These are phyloP conservation scores for Dynastes hyllus DNA, from an alignment of 2,888 invertebrate species.

Conservation along the genomic window DNA sequence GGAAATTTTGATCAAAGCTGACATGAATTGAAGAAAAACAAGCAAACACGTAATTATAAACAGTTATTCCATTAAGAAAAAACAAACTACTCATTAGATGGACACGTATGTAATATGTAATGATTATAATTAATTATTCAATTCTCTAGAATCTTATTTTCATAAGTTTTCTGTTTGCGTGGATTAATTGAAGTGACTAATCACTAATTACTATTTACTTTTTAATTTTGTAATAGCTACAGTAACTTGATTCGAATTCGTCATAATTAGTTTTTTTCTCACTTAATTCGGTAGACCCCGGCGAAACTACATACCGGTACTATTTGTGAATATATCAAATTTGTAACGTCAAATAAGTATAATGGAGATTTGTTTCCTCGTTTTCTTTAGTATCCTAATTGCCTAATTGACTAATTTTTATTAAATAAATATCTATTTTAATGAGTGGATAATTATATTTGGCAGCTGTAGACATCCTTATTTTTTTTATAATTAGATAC, in stretches of 20 bases:
- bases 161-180: too few species aligned
- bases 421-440: background rate
- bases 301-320: background rate
- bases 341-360: background rate
- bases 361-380: background rate
- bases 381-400: background rate
- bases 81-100: too few species aligned
- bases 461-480: background rate
- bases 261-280: conserved; percentile 12
- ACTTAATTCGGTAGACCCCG: background rate
- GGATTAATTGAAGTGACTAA: background rate
- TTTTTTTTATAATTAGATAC: background rate
- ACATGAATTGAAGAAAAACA: too few species aligned
- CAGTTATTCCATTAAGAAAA: too few species aligned
- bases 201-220: background rate
- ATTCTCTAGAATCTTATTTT: too few species aligned
- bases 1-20: too few species aligned
- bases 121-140: too few species aligned
- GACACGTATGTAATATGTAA: too few species aligned
- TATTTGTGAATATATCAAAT: background rate
- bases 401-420: background rate
- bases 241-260: conserved; percentile 5
- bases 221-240: background rate
- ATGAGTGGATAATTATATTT: background rate
- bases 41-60: too few species aligned